Conservation (phyloP, 2,888 invertebrate species). For the Apoderus coryli region DNA sequence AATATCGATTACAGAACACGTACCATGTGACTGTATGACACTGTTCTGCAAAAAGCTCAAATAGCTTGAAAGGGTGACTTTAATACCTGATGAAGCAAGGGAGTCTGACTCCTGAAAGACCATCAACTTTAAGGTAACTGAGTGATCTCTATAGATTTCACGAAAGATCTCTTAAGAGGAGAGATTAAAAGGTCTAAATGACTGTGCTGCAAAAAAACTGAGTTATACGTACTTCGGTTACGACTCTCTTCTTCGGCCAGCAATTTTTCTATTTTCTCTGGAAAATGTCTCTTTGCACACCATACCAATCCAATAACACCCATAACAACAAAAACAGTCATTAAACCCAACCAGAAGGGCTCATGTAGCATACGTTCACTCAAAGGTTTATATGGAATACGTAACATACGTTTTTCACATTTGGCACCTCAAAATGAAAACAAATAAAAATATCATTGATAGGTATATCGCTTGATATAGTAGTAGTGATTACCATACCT, state of each 20-base stretch:
- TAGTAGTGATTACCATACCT: too few relatives aligned
- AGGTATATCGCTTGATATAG: too few relatives aligned
- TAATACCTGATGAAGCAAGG: too few relatives aligned
- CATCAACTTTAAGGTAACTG: too few relatives aligned
- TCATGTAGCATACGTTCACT: slow-evolving; percentile 74
- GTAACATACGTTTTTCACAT: slow-evolving; percentile 54
- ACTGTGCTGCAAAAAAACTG: neutral
- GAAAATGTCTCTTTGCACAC: slow-evolving; percentile 76
- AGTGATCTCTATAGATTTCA: too few relatives aligned
- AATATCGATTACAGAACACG: too few relatives aligned
- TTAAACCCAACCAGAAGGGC: slow-evolving; percentile 79
- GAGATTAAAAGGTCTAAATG: slow-evolving; percentile 22
- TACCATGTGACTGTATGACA: too few relatives aligned
- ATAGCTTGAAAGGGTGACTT: too few relatives aligned
- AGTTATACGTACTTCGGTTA: slow-evolving; percentile 35
- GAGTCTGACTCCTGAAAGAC: too few relatives aligned
- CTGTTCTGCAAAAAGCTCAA: too few relatives aligned
- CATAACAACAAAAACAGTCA: slow-evolving; percentile 69
- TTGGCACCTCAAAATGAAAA: slow-evolving; percentile 26
- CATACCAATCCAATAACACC: slow-evolving; percentile 65
- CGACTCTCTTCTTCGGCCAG: slow-evolving; percentile 66
- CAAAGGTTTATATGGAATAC: slow-evolving; percentile 55
- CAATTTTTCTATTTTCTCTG: slow-evolving; percentile 71
- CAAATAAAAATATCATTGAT: too few relatives aligned
- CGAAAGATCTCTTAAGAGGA: too few relatives aligned